Base-by-base conservation (phyloP, 2,888 invertebrate genomes). In the Caenorhabditis macrosperma region DNA sequence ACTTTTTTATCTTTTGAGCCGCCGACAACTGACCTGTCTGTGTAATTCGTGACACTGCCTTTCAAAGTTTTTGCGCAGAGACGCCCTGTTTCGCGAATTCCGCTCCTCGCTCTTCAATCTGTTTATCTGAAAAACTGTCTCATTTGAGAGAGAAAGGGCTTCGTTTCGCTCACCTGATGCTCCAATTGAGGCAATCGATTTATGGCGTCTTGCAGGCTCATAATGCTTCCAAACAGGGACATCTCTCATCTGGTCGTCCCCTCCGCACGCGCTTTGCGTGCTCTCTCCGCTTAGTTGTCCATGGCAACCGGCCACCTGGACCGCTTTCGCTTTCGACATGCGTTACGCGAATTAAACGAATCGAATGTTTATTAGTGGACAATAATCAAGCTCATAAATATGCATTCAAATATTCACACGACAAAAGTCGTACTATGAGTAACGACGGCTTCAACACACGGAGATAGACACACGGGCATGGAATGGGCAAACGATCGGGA, bases 181-280 rank as follows among this genome's bases (percentile, higher is more conserved):
- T 82, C 82, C 28, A 82, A 80, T 33, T 83, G 83, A 12, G 82
- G 82, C 38, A 83, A 61, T 55, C 83, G 79, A 61, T 69, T 67
- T 26, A 82, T 41, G 26, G 79, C 80, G 60, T 84, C 84, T 54
- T 81, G 79, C 17, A 84, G 55, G 20, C 67, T 68, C 20, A 82
- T 64, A 63, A 82, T 84, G 44, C 61, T 75, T 15, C 84, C 81
- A 46, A 84, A 82, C 28, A 82, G 44, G 63, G 74, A 64, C 84
- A 84, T 82, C 48, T 55, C 52, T n/a, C n/a, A n/a, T n/a, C n/a
- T n/a, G n/a, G n/a, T n/a, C n/a, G n/a, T n/a, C n/a, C n/a, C n/a
- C n/a, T 52, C 52, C 48, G 17, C 17, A 10, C n/a, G 20, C 20
- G 44, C 44, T 44, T 9, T 2, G 17, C 44, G 20, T 26, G 48